A percentile compares a stretch with the other conserved stretches of the same genome.
Conservation (phyloP, 2,888 invertebrate genomes). For the Globia sparganii region DNA sequence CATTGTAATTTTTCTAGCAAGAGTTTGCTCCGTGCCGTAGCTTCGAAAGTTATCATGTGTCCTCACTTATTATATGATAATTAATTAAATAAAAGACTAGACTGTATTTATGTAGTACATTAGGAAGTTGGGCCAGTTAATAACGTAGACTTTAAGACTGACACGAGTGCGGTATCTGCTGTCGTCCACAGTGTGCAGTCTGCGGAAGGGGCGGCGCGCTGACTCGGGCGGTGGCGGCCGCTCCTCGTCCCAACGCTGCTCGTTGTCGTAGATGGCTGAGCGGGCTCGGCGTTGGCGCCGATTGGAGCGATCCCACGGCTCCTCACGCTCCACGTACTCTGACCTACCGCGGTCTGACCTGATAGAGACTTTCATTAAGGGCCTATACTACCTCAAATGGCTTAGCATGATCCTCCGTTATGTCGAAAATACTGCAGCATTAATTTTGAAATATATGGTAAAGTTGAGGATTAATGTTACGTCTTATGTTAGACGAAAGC, state of each 20-base stretch:
- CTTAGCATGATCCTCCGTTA: too few relatives aligned
- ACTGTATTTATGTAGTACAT: not conserved
- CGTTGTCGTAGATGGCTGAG: conserved; percentile 81
- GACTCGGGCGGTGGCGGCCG: conserved; percentile 64
- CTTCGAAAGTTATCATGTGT: not conserved
- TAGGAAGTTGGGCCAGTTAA: too few relatives aligned
- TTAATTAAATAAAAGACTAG: not conserved
- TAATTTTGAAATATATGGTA: too few relatives aligned
- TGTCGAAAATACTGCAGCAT: too few relatives aligned
- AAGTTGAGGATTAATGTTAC: too few relatives aligned
- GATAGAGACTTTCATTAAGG: not conserved
- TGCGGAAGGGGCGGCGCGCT: conserved; percentile 71
- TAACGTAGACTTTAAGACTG: conserved; percentile 7
- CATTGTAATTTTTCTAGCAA: not conserved
- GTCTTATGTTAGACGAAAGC: too few relatives aligned
- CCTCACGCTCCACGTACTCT: conserved; percentile 80
- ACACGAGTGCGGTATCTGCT: conserved; percentile 58
- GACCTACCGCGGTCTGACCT: conserved; percentile 81
- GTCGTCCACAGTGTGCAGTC: conserved; percentile 83
- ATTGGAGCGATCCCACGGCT: conserved; percentile 72
- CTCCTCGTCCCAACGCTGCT: conserved; percentile 74
- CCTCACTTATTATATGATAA: not conserved
- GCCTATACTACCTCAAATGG: too few relatives aligned
- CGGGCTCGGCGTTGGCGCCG: conserved; percentile 80
- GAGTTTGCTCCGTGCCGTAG: not conserved